Percentiles rank a stretch among this genome's conserved stretches.
These are phyloP conservation scores for Stichodactyla helianthus DNA, from an alignment of 64 coral and sea anemone species.

Conservation along the genomic window DNA sequence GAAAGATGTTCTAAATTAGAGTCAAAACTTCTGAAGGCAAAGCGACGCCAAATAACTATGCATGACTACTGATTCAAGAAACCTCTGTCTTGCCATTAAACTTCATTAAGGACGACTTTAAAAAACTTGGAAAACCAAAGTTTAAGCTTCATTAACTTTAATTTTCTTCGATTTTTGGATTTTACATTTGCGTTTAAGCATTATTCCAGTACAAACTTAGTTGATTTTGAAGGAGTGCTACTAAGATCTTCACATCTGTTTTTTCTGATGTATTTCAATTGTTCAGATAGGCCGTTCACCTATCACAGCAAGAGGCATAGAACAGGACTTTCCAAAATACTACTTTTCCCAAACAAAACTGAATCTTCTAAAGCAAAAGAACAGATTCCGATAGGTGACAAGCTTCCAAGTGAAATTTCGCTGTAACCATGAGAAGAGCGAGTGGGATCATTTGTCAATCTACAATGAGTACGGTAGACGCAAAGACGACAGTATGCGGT, in stretches of 20 bases:
- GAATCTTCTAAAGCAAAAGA: neutral
- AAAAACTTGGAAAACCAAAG: neutral
- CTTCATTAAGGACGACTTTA: neutral
- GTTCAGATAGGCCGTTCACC: neutral
- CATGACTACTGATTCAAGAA: no score
- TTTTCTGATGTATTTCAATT: slow-evolving; percentile 10
- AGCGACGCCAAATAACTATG: neutral
- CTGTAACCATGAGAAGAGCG: neutral
- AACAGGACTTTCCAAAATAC: neutral
- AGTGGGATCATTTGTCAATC: slow-evolving; percentile 6
- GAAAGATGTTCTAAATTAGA: neutral
- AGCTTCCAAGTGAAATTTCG: neutral
- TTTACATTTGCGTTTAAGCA: no score
- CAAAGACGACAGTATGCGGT: neutral
- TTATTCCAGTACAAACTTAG: neutral
- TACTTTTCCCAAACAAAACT: neutral
- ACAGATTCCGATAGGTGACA: neutral
- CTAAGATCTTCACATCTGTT: neutral
- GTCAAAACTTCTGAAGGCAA: neutral
- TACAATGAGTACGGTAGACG: neutral
- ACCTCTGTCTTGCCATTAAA: no score
- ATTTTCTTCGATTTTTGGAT: no score
- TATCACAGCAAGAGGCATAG: neutral
- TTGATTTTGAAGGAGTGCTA: neutral
- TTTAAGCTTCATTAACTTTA: no score